phyloP scores from a whole-genome alignment of 2,113 vertebrate genomes.

The Pygoscelis antarcticus region DNA sequence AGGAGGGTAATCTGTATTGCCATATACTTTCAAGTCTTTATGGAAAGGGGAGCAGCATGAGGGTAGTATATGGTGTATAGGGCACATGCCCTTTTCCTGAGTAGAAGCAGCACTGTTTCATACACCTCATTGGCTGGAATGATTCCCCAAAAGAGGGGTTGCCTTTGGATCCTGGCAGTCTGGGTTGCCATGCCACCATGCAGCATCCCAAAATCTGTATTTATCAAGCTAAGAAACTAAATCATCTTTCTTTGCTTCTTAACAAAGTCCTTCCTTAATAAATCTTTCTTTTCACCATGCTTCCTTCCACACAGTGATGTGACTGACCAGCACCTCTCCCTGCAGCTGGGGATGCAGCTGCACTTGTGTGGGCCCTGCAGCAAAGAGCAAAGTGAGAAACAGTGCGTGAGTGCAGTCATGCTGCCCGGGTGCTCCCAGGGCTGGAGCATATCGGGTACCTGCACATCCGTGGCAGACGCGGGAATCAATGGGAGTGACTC shows the following conservation, averaged over 20 bases:
- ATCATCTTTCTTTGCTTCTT: not conserved
- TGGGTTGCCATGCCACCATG: not conserved
- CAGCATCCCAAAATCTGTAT: not conserved
- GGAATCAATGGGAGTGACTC: not conserved
- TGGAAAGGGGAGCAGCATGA: not conserved
- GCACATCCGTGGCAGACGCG: not conserved
- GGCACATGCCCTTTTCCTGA: not conserved
- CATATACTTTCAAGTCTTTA: not conserved
- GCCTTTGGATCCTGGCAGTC: not conserved
- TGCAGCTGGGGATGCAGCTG: not conserved
- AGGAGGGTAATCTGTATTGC: not conserved
- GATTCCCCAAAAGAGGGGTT: not conserved
- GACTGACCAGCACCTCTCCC: not conserved
- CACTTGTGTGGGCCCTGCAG: not conserved
- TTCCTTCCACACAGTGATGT: not conserved
- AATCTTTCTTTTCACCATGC: not conserved
- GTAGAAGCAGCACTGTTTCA: not conserved
- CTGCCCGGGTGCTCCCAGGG: not conserved
- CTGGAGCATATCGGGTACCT: not conserved
- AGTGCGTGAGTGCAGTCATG: rapidly evolving
- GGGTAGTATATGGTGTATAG: not conserved
- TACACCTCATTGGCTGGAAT: not conserved
- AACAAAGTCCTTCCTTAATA: not conserved
- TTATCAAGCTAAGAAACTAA: not conserved
- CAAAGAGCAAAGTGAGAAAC: not conserved